These are phyloP conservation scores for Misgurnus anguillicaudatus DNA, from an alignment of 2,113 vertebrate genomes.

Conservation along the genomic window DNA sequence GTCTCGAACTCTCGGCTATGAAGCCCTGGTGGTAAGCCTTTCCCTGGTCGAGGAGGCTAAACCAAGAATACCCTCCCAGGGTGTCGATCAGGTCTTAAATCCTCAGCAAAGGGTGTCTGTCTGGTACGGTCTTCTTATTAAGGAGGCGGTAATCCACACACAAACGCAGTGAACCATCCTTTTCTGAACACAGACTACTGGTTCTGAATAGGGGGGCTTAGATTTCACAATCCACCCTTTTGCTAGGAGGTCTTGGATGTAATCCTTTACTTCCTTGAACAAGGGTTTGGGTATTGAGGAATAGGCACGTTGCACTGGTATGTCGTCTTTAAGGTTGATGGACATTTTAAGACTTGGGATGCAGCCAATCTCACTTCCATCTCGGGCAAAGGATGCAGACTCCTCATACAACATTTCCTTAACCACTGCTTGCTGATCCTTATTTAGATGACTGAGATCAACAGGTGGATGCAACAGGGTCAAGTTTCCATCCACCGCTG, in stretches of 20 bases:
- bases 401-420: conserved; percentile 20
- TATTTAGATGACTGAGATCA: conserved; percentile 29
- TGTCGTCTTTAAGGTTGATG: background rate
- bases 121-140: too few relatives aligned
- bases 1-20: too few relatives aligned
- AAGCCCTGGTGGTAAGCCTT: too few relatives aligned
- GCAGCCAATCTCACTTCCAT: background rate
- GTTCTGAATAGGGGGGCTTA: too few relatives aligned
- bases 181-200: too few relatives aligned
- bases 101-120: background rate
- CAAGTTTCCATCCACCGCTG: background rate
- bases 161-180: background rate
- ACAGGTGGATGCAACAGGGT: conserved; percentile 21
- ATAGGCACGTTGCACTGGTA: background rate
- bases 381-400: background rate
- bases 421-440: conserved; percentile 5
- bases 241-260: background rate
- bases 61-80: conserved; percentile 7
- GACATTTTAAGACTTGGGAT: background rate
- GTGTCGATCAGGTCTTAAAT: conserved; percentile 24
- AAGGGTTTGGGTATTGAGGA: background rate
- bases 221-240: background rate
- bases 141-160: background rate
- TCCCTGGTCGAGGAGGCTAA: conserved; percentile 6
- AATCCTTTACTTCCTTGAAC: background rate